A percentile compares a stretch with the other conserved stretches of the same genome.
These are phyloP conservation scores for Nothocercus nigrocapillus DNA, from an alignment of 2,113 vertebrate species.

Conservation along the genomic window DNA sequence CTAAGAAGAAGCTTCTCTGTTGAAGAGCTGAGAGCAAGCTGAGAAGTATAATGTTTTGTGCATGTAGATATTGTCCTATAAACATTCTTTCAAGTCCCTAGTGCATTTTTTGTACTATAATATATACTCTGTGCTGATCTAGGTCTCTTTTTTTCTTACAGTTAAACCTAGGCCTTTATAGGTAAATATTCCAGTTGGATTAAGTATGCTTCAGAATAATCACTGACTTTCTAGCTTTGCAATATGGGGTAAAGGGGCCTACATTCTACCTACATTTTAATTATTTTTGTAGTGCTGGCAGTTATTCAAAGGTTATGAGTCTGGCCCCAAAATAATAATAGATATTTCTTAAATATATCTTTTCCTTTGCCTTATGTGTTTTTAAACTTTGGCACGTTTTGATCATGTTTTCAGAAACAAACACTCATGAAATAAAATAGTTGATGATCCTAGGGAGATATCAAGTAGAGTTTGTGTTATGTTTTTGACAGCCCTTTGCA, in stretches of 20 bases:
- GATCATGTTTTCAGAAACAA: neutral
- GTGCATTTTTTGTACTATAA: neutral
- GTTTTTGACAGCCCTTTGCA: neutral
- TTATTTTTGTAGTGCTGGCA: neutral
- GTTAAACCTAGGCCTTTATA: neutral
- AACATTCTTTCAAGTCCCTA: neutral
- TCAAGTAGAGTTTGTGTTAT: neutral
- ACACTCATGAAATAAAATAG: neutral
- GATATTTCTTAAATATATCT: neutral
- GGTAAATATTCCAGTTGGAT: neutral
- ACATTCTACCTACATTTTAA: neutral
- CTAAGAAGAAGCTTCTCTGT: neutral
- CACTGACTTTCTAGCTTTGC: neutral
- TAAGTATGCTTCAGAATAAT: neutral
- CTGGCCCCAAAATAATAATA: neutral
- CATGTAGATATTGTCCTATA: neutral
- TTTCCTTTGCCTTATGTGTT: neutral
- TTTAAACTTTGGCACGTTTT: neutral
- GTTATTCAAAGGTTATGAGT: neutral
- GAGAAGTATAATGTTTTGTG: neutral
- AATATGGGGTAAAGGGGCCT: neutral
- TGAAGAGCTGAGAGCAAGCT: neutral
- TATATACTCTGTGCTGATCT: accelerated
- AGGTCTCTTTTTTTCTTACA: neutral
- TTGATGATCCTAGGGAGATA: neutral